phyloP scores from a whole-genome alignment of 2,797 vertebrate species.

The Prionace glauca region DNA sequence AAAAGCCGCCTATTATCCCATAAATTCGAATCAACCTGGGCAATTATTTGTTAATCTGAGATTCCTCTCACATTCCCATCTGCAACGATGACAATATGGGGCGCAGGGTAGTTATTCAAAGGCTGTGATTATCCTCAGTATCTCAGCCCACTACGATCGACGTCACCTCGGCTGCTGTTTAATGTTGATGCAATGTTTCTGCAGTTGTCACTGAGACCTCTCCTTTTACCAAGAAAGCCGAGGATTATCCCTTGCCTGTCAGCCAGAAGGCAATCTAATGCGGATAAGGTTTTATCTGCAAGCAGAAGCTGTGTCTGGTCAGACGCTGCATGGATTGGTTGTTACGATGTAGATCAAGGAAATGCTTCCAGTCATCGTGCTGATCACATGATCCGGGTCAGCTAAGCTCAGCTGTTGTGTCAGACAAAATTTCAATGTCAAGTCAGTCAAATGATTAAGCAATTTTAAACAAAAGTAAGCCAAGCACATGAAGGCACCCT shows the following conservation, averaged over 20 bases:
- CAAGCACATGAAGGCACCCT: not conserved
- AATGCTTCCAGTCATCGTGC: not conserved
- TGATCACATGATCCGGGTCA: not conserved
- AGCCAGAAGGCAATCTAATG: not conserved
- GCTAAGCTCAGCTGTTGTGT: not conserved
- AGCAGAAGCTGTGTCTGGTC: not conserved
- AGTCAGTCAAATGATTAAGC: not conserved
- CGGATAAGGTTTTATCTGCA: not conserved
- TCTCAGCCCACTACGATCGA: not conserved
- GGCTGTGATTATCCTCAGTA: not conserved
- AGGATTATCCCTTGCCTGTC: not conserved
- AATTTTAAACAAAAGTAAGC: not conserved
- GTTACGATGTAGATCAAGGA: not conserved
- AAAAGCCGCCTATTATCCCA: not conserved
- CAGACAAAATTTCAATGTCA: not conserved
- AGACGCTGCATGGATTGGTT: not conserved
- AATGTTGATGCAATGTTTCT: not conserved
- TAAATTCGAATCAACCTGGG: not conserved
- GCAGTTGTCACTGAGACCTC: not conserved
- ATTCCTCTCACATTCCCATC: not conserved
- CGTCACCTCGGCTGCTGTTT: not conserved
- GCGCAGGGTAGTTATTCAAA: not conserved
- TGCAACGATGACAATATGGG: not conserved
- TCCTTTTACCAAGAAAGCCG: not conserved
- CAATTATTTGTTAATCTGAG: not conserved